Conservation (phyloP, 2,113 vertebrate species). For the Dicaeum eximium region DNA sequence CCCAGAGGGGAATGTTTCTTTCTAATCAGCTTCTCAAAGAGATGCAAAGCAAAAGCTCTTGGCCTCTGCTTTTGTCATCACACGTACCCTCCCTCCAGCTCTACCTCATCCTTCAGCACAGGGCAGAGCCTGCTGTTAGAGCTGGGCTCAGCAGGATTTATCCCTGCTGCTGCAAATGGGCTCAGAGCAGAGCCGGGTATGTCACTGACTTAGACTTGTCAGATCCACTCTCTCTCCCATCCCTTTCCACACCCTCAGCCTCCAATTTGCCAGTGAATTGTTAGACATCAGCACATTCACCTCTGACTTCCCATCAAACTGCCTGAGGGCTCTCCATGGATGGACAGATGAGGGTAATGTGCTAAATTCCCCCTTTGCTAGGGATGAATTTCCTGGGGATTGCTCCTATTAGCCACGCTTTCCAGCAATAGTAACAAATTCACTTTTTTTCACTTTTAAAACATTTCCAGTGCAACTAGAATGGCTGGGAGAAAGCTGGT, state of each 20-base stretch:
- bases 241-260: not conserved
- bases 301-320: not conserved
- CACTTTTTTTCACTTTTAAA: not conserved
- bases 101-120: not conserved
- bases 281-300: slow-evolving; percentile 5
- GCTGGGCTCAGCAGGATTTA: slow-evolving; percentile 1
- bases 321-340: not conserved
- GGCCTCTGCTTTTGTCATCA: not conserved
- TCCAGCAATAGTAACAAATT: slow-evolving; percentile 9
- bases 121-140: slow-evolving; percentile 27
- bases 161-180: not conserved
- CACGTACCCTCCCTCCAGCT: not conserved
- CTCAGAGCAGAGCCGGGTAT: not conserved
- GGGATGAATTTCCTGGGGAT: slow-evolving; percentile 13
- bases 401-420: not conserved
- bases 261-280: slow-evolving; percentile 18
- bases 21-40: slow-evolving; percentile 40
- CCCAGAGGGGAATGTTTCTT: not conserved
- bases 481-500: slow-evolving; percentile 12
- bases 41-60: slow-evolving; percentile 41
- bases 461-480: not conserved
- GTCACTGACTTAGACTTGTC: not conserved
- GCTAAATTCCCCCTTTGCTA: not conserved
- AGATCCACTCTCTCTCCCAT: not conserved
- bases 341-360: not conserved